These are phyloP conservation scores for Melanotaenia parkinsoni DNA, from an alignment of 2,797 vertebrate species.

Conservation along the genomic window DNA sequence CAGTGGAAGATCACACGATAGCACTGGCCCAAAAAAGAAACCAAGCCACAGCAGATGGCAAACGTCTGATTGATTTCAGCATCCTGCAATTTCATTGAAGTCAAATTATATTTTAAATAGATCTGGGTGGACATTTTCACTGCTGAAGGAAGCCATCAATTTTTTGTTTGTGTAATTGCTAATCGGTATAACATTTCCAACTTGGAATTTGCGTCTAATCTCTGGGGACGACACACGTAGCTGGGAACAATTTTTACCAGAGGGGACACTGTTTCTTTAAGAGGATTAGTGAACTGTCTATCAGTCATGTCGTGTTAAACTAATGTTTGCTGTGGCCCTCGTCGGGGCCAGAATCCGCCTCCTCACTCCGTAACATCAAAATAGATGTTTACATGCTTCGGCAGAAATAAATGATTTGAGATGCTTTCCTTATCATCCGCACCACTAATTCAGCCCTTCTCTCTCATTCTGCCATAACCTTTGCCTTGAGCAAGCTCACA, in stretches of 20 bases:
- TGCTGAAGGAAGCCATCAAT: conserved; percentile 46
- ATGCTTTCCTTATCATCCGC: conserved; percentile 75
- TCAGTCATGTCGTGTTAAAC: conserved; percentile 80
- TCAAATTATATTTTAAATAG: conserved; percentile 54
- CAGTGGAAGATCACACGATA: conserved; percentile 68
- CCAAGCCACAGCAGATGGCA: conserved; percentile 42
- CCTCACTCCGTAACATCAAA: conserved; percentile 68
- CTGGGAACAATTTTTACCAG: conserved; percentile 79
- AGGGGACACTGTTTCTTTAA: conserved; percentile 84
- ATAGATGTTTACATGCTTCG: conserved; percentile 73
- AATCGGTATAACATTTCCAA: conserved; percentile 77
- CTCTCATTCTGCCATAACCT: conserved; percentile 65
- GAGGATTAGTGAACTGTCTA: conserved; percentile 84
- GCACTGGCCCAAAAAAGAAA: conserved; percentile 36
- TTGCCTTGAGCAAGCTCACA: conserved; percentile 70
- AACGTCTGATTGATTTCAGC: conserved; percentile 54
- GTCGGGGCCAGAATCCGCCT: conserved; percentile 73
- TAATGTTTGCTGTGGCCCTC: conserved; percentile 77
- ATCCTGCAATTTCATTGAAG: conserved; percentile 37
- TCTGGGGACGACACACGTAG: conserved; percentile 58
- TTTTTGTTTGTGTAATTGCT: conserved; percentile 75
- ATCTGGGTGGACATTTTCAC: conserved; percentile 41
- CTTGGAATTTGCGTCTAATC: conserved; percentile 80
- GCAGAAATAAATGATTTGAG: conserved; percentile 71
- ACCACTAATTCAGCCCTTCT: conserved; percentile 66